Base-by-base conservation (phyloP, 2,113 vertebrate genomes). In the Rhinolophus ferrumequinum region DNA sequence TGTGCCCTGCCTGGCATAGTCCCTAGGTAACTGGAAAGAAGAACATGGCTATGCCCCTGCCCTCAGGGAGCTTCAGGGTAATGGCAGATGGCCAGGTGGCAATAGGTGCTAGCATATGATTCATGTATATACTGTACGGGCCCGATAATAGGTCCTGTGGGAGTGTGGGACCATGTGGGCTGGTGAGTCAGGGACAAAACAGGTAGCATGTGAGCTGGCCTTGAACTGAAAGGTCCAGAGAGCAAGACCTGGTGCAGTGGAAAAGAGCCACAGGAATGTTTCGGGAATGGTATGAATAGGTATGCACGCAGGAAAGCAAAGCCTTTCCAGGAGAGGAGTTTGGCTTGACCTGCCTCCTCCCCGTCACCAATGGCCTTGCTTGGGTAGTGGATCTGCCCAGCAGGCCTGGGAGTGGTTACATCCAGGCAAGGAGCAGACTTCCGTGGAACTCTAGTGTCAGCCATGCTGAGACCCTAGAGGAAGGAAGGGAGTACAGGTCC, bases 241-340 rank as follows among this genome's bases (percentile, higher is more conserved):
- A 56, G 6, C 54, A 56, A 88, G 72, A 72, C n/a, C 16, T 44
- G 44, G 60, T 88, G 85, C 47, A 19, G 26, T 1, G 67, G 79
- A 14, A 75, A 69, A 21, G 24, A 33, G 26, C 16, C 19, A 11
- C 21, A 13, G 16, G 33, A 38, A 13, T 56, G 2, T 38, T 12
- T 76, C 73, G 81, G 28, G 56, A 19, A 18, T 30, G 56, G 22
- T 19, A 2, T 8, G 52, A 28, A 8, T n/a, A 86, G 33, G 5
- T 58, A 7, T 24, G 54, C 54, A 1, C 0, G 0, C 35, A 12
- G 50, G 28, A 47, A 67, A 66, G 35, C 52, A 60, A 21, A 0
- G 24, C 81, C 90, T 62, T 66, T 41, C 67, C 30, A n/a, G 41
- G 73, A 80, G 62, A 52, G 41, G 70, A 30, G 9, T 38, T 8